Evolutionary conservation across 2,888 invertebrate species (phyloP).

Genomic region (Osmoderma eremita): DNA sequence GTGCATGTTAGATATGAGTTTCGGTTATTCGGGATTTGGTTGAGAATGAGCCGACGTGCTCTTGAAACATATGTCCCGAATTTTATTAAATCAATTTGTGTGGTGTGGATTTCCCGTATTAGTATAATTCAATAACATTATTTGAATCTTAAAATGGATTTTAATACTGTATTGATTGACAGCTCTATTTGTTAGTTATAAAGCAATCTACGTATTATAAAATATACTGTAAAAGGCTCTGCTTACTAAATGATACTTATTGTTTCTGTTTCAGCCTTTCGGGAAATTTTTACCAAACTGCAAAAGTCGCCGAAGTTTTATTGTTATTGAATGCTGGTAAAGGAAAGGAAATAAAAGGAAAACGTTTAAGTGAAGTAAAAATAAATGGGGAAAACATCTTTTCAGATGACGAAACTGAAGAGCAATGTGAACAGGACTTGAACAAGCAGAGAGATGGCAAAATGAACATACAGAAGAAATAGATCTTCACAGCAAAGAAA

Average conservation of each 20-base stretch:
- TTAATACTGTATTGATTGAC: no score
- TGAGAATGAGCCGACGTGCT: no score
- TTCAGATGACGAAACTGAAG: neutral
- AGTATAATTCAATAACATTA: no score
- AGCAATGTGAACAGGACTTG: neutral
- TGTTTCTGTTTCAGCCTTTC: constrained; percentile 10
- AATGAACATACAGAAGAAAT: constrained; percentile 2
- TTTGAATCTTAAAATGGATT: no score
- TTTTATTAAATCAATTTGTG: no score
- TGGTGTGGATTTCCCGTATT: no score
- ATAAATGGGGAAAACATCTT: neutral
- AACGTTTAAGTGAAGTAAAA: constrained; percentile 6
- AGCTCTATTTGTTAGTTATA: no score
- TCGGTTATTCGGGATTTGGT: no score
- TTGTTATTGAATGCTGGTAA: neutral
- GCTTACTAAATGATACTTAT: neutral
- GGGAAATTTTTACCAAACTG: constrained; percentile 24
- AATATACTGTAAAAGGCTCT: no score
- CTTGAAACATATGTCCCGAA: no score
- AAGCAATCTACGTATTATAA: no score
- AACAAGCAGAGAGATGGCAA: neutral
- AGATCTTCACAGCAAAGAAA: neutral
- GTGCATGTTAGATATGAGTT: no score
- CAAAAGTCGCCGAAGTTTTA: neutral
- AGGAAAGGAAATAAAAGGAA: neutral